Evolutionary conservation across 2,113 vertebrate species (phyloP), one percentile per base, ranked within the genome.

Genomic region (Fukomys damarensis): DNA sequence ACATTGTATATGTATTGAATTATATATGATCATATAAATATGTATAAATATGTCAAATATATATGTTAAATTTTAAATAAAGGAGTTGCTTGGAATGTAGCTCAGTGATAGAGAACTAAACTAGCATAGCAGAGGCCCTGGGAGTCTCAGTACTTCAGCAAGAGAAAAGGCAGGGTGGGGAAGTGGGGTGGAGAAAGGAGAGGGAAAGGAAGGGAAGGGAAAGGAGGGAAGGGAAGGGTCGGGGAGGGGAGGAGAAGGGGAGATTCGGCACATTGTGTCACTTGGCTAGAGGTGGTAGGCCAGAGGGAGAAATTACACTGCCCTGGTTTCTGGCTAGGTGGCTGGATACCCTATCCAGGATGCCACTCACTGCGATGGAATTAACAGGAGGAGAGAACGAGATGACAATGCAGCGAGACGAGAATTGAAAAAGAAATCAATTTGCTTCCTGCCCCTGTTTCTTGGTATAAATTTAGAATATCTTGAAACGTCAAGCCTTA

Each of bases 161-260:
- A 43, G 70, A 72, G 22, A 43, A 20, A 72, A 9, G n/a, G 68
- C 5, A n/a, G 66, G 16, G 3, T 17, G 32, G 1, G 35, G 2
- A 19, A 8, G 17, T 13, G 20, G 16, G 20, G 3, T 7, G 20
- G 8, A 9, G 19, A 2, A 19, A 22, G 22, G 1, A 20, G 4
- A 9, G 17, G 17, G 7, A 1, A 68, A 17, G 54, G 46, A 49
- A 13, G 16, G 16, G 54, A 56, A 13, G 54, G 16, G 54, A 16
- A 13, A 16, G 54, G 16, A 56, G 16, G 16, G 54, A 56, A 13
- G 54, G 16, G 54, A 16, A 13, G 12, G 54, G 16, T 46, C 84
- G 59, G 63, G 14, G 46, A 49, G 46, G 46, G 9, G 46, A 49
- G 46, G 46, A 49, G 46, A 49, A 49, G 46, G 9, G 24, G 3